Conservation (phyloP, 2,797 vertebrate genomes). For the Sebastes wilsoni region DNA sequence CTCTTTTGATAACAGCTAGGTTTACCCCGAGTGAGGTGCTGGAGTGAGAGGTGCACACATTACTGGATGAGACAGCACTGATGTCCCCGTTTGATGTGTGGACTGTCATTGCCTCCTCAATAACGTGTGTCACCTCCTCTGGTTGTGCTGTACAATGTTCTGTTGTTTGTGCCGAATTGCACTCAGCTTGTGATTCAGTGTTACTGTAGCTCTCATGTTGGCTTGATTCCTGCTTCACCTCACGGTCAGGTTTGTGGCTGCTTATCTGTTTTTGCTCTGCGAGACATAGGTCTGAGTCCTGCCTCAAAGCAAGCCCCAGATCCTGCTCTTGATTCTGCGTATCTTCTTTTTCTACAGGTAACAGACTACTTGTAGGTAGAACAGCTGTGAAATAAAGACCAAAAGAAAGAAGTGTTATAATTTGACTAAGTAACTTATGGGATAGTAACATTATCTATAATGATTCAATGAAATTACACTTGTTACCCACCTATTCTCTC, state of each 20-base stretch:
- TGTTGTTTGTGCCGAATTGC: not conserved
- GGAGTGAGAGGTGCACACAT: constrained; percentile 2
- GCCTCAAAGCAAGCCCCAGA: not conserved
- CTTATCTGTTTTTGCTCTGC: constrained; percentile 15
- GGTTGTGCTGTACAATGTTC: constrained; percentile 24
- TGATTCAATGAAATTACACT: not conserved
- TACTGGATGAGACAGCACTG: not conserved
- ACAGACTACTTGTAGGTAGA: not conserved
- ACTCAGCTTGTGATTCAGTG: constrained; percentile 10
- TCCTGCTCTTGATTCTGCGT: constrained; percentile 13
- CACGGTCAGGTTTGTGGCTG: not conserved
- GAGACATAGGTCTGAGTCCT: not conserved
- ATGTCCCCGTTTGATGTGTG: constrained; percentile 5
- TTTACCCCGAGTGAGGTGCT: constrained; percentile 3
- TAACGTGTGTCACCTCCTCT: constrained; percentile 6
- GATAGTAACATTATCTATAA: not conserved
- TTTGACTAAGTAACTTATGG: not conserved
- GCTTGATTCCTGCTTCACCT: constrained; percentile 31
- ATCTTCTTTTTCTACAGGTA: constrained; percentile 19
- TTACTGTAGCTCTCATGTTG: not conserved
- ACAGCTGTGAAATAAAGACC: constrained; percentile 26
- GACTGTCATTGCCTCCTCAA: constrained; percentile 9
- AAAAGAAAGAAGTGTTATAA: not conserved
- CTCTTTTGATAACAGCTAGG: constrained; percentile 61
- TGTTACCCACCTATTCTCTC: constrained; percentile 58